phyloP scores from a whole-genome alignment of 2,797 vertebrate species.

The Austrolebias charrua region DNA sequence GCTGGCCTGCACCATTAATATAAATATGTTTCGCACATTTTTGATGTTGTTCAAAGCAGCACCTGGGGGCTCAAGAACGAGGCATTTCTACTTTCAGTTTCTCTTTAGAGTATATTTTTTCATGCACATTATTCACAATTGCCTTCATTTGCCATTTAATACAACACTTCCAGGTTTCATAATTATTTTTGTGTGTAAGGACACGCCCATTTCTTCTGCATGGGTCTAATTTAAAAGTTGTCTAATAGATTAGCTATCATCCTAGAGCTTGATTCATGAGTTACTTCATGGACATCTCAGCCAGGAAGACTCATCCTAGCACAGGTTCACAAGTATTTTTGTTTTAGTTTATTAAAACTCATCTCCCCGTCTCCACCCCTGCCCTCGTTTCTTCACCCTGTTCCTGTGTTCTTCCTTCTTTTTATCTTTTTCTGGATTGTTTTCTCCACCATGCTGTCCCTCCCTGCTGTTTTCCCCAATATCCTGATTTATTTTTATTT shows the following conservation, averaged over 20 bases:
- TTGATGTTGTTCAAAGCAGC: constrained; percentile 67
- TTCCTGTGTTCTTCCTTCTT: constrained; percentile 7
- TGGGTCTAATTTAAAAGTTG: constrained; percentile 1
- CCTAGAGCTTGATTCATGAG: too few relatives aligned
- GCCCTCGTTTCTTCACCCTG: constrained; percentile 31
- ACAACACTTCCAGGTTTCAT: constrained; percentile 35
- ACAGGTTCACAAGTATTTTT: constrained; percentile 9
- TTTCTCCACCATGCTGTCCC: constrained; percentile 15
- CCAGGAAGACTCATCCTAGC: background rate
- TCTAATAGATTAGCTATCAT: constrained; percentile 25
- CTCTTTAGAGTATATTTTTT: constrained; percentile 37
- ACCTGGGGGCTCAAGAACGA: constrained; percentile 44
- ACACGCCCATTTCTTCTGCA: background rate
- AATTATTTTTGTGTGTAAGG: constrained; percentile 20
- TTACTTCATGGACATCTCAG: background rate
- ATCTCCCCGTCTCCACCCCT: constrained; percentile 33
- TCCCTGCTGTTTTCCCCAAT: constrained; percentile 10
- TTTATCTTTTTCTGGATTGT: constrained; percentile 17
- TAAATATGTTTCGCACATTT: constrained; percentile 57
- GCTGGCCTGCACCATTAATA: constrained; percentile 50
- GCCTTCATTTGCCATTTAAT: constrained; percentile 39
- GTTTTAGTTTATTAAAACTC: constrained; percentile 48
- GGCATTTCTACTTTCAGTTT: constrained; percentile 33
- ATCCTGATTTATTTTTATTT: constrained; percentile 17
- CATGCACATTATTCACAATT: constrained; percentile 45